phyloP scores from a whole-genome alignment of 1,140 invertebrate genomes.

The Heterodera schachtii region DNA sequence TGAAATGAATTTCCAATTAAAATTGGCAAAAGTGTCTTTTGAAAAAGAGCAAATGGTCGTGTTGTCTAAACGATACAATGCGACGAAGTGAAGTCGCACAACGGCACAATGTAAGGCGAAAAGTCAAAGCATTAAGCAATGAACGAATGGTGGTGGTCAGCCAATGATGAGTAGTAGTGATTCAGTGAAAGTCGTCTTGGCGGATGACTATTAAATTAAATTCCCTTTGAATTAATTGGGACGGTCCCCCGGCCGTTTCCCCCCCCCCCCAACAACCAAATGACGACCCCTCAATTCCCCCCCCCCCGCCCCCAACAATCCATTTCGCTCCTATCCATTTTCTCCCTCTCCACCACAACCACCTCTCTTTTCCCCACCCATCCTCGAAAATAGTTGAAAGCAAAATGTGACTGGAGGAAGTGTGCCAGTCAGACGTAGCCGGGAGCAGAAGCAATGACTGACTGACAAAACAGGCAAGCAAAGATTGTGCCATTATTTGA shows the following conservation, averaged over 20 bases:
- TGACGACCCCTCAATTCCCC: background rate
- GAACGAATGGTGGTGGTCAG: too few species aligned
- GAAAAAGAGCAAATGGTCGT: too few species aligned
- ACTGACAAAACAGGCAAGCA: background rate
- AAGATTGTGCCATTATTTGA: background rate
- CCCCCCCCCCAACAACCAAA: background rate
- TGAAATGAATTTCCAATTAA: too few species aligned
- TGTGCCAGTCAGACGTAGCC: background rate
- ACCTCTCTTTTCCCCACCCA: background rate
- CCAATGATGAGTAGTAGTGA: too few species aligned
- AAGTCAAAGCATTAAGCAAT: too few species aligned
- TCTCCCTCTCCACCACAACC: background rate
- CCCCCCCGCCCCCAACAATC: background rate
- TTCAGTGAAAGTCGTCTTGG: background rate
- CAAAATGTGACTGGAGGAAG: background rate
- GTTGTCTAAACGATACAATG: too few species aligned
- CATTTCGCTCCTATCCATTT: conserved; percentile 2
- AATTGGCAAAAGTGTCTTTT: too few species aligned
- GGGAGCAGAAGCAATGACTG: background rate
- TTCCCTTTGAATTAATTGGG: background rate
- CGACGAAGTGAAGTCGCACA: too few species aligned
- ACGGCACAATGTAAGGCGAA: too few species aligned
- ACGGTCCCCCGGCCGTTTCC: background rate
- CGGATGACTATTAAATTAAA: background rate
- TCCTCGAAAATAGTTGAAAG: background rate